phyloP scores from a whole-genome alignment of 2,113 vertebrate species.

The Herpetotheres cachinnans region DNA sequence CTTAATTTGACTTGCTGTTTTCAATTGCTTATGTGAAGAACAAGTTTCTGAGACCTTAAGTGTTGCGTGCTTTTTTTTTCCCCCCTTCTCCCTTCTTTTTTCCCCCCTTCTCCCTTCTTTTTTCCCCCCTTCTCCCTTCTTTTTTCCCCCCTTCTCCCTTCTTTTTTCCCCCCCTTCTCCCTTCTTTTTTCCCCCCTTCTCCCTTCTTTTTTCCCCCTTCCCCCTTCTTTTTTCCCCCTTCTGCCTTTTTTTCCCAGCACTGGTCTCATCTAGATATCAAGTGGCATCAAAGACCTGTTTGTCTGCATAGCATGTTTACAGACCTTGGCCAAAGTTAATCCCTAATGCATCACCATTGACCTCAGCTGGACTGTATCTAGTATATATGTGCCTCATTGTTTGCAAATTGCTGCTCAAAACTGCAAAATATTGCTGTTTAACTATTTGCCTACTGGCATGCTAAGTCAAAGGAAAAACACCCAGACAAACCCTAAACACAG shows the following conservation, averaged over 20 bases:
- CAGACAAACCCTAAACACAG: neutral
- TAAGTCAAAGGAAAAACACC: neutral
- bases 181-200: fast-evolving
- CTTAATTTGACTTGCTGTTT: neutral
- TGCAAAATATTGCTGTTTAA: neutral
- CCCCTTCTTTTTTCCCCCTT: too few relatives aligned
- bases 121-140: neutral
- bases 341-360: neutral
- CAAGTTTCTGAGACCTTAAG: neutral
- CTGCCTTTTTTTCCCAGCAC: fast-evolving
- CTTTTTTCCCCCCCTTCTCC: too few relatives aligned
- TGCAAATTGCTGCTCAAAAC: neutral
- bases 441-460: neutral
- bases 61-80: fast-evolving
- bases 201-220: fast-evolving
- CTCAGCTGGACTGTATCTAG: neutral
- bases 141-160: too few relatives aligned
- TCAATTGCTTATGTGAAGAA: neutral
- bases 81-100: too few relatives aligned
- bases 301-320: neutral
- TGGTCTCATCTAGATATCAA: neutral
- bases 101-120: fast-evolving
- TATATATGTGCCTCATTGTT: neutral
- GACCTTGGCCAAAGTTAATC: neutral
- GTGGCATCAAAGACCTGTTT: neutral